These are phyloP conservation scores for Tetranychus piercei DNA, from an alignment of 2,888 invertebrate species.

Conservation along the genomic window DNA sequence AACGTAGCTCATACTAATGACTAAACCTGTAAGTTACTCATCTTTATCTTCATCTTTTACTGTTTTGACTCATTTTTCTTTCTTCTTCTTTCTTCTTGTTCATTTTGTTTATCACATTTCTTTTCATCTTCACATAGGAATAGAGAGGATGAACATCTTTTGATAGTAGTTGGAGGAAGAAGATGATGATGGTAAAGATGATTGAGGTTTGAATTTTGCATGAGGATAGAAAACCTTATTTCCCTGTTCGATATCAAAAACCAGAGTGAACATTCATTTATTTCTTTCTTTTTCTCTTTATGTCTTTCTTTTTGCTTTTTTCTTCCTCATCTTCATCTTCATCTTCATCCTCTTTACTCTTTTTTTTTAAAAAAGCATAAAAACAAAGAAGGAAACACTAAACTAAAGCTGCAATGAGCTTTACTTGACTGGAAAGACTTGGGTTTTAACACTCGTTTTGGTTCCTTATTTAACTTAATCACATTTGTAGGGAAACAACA, in stretches of 20 bases:
- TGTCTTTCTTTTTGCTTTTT: not conserved
- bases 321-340: not conserved
- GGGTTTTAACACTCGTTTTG: not conserved
- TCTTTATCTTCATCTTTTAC: not conserved
- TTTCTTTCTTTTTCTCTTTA: too few relatives aligned
- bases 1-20: conserved; percentile 1
- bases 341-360: not conserved
- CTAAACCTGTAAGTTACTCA: not conserved
- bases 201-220: not conserved
- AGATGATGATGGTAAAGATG: conserved; percentile 1
- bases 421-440: not conserved
- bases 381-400: not conserved
- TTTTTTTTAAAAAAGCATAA: not conserved
- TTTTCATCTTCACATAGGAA: not conserved
- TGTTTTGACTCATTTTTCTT: not conserved
- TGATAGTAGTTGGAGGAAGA: not conserved
- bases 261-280: not conserved
- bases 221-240: not conserved
- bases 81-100: not conserved
- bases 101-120: not conserved
- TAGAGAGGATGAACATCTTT: not conserved
- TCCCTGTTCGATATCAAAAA: not conserved
- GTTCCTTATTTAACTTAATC: not conserved
- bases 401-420: not conserved
- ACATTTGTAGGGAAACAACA: not conserved